Percentiles rank a stretch among this genome's conserved stretches.
phyloP scores from a whole-genome alignment of 2,113 vertebrate genomes.

The Tringa solitaria region DNA sequence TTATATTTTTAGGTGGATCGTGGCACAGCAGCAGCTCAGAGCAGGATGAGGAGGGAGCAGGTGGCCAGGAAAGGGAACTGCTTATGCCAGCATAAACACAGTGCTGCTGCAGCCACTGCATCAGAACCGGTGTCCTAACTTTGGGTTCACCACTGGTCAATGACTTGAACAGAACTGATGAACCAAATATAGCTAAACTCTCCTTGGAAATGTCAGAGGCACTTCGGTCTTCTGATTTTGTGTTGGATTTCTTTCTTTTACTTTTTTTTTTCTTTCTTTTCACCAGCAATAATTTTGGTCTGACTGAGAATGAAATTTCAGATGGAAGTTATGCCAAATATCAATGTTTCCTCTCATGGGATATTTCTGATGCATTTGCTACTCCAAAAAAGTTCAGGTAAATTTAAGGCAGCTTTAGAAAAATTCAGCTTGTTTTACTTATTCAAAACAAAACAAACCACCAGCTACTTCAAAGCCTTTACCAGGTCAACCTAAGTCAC shows the following conservation, averaged over 20 bases:
- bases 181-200: neutral
- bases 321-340: neutral
- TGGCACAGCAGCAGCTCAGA: neutral
- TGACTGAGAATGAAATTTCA: neutral
- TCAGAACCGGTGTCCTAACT: neutral
- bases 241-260: neutral
- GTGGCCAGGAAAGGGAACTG: constrained; percentile 27
- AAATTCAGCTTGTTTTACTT: neutral
- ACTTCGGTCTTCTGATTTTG: neutral
- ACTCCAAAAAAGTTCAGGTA: neutral
- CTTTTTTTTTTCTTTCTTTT: neutral
- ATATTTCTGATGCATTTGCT: neutral
- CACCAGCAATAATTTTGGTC: neutral
- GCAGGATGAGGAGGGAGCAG: neutral
- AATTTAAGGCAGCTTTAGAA: neutral
- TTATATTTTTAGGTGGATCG: neutral
- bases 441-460: neutral
- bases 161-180: neutral
- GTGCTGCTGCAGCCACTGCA: neutral
- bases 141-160: neutral
- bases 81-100: constrained; percentile 16
- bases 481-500: neutral
- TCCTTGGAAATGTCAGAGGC: neutral
- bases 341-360: neutral
- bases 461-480: constrained; percentile 31